Evolutionary conservation across 2,888 invertebrate species (phyloP).

Genomic region (Agrochola lychnidis): DNA sequence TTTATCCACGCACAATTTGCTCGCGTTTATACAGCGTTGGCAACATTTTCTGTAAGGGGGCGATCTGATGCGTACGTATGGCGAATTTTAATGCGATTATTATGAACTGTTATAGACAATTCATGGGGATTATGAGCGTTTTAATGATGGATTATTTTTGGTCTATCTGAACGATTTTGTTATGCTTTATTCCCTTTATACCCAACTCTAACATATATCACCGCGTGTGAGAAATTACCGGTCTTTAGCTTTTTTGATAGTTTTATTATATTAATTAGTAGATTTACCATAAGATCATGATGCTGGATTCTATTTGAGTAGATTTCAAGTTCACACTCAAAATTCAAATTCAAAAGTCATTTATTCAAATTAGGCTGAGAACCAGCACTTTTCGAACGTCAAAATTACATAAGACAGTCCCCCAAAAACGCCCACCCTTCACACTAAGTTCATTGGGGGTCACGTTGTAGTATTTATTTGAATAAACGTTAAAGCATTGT

Average conservation of each 20-base stretch:
- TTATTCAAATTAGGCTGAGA: too few relatives aligned
- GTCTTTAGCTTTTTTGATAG: background rate
- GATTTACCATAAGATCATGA: background rate
- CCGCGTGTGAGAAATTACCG: background rate
- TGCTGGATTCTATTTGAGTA: background rate
- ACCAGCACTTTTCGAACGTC: too few relatives aligned
- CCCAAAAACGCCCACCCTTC: too few relatives aligned
- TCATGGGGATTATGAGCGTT: slow-evolving; percentile 55
- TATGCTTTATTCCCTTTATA: background rate
- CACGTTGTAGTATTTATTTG: background rate
- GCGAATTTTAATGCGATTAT: slow-evolving; percentile 79
- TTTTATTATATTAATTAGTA: background rate
- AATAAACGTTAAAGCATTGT: background rate
- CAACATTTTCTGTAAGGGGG: slow-evolving; percentile 78
- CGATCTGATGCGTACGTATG: slow-evolving; percentile 62
- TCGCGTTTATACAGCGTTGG: slow-evolving; percentile 86
- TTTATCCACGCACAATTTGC: slow-evolving; percentile 90
- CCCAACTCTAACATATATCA: background rate
- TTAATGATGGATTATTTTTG: slow-evolving; percentile 51
- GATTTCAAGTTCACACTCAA: slow-evolving; percentile 11
- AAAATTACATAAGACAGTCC: too few relatives aligned
- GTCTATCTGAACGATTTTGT: background rate
- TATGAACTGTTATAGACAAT: slow-evolving; percentile 62
- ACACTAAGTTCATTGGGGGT: slow-evolving; percentile 18
- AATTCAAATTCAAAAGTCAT: too few relatives aligned